Evolutionary conservation across 1,140 invertebrate species (phyloP).

Genomic region (Cotesia glomerata): DNA sequence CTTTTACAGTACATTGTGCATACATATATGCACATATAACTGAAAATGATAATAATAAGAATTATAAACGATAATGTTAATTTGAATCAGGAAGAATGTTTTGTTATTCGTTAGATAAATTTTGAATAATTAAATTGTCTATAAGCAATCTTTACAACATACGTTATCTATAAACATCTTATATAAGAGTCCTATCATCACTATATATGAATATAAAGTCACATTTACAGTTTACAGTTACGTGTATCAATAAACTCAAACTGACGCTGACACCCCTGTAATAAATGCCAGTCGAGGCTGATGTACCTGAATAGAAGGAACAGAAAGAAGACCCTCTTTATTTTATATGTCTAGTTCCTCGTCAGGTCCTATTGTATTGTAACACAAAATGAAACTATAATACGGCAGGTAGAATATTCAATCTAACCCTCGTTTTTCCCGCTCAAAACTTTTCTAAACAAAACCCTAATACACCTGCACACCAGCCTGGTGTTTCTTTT

Average conservation of each 20-base stretch:
- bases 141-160: neutral
- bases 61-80: too few relatives aligned
- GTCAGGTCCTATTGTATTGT: neutral
- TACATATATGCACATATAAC: neutral
- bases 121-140: neutral
- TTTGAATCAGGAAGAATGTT: too few relatives aligned
- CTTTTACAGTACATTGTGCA: neutral
- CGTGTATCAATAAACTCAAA: neutral
- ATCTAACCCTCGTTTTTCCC: neutral
- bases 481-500: slow-evolving; percentile 2
- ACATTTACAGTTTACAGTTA: too few relatives aligned
- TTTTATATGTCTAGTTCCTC: neutral
- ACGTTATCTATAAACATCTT: neutral
- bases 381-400: too few relatives aligned
- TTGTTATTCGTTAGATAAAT: too few relatives aligned
- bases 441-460: neutral
- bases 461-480: neutral
- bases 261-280: neutral
- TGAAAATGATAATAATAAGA: neutral
- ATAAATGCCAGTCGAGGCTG: neutral
- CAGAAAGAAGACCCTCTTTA: neutral
- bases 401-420: neutral
- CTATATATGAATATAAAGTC: neutral
- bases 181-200: neutral
- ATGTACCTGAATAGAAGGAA: neutral